phyloP scores from a whole-genome alignment of 1,140 invertebrate genomes.

The Euwallacea similis region DNA sequence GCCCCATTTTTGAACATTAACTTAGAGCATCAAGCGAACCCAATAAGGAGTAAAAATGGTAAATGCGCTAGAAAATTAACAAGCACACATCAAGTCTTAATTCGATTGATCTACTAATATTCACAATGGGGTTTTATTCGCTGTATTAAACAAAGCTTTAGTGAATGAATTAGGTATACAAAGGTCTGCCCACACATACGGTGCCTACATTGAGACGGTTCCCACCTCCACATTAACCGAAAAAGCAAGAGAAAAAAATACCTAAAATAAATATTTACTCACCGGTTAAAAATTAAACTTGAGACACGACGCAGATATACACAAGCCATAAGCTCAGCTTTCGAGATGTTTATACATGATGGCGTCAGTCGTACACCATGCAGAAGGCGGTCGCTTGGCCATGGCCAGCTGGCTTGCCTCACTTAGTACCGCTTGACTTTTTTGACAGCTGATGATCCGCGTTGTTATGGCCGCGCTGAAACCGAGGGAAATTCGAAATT shows the following conservation, averaged over 20 bases:
- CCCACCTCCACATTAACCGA: background rate
- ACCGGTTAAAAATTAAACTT: constrained; percentile 7
- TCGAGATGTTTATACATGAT: constrained; percentile 25
- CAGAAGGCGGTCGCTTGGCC: background rate
- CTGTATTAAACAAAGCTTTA: no score
- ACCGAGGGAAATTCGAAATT: no score
- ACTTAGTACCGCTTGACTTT: constrained; percentile 7
- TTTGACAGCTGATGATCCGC: background rate
- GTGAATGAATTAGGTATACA: no score
- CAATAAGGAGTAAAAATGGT: no score
- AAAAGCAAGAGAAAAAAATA: background rate
- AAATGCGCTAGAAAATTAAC: no score
- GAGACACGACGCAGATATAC: constrained; percentile 12
- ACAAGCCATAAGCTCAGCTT: constrained; percentile 18
- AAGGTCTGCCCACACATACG: no score
- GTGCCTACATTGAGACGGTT: background rate
- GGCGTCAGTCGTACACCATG: background rate
- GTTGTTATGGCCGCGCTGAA: no score
- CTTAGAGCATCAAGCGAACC: no score
- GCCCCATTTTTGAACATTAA: no score
- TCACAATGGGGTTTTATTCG: no score
- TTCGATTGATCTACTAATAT: no score
- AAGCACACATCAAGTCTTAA: no score
- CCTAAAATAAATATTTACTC: constrained; percentile 12
- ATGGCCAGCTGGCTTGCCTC: constrained; percentile 29